These are phyloP conservation scores for Cyclopterus lumpus DNA, from an alignment of 2,797 vertebrate genomes.

Conservation along the genomic window DNA sequence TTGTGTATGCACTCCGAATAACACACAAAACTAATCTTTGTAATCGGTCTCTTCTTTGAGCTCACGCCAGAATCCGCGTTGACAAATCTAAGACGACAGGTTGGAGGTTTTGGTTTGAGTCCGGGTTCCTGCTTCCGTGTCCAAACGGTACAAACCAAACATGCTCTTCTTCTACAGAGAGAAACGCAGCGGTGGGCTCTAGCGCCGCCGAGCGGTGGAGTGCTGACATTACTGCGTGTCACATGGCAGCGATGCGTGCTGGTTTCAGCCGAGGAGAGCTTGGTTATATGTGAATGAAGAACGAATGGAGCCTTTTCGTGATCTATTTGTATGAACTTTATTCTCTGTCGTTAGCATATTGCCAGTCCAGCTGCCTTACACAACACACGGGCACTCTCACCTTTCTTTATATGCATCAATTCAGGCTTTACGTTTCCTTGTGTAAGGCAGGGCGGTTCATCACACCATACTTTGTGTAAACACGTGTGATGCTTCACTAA, in stretches of 20 bases:
- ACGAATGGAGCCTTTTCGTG: background rate
- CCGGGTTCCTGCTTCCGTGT: slow-evolving; percentile 56
- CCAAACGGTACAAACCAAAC: background rate
- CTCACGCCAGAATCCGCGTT: background rate
- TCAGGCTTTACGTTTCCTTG: background rate
- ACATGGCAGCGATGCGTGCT: background rate
- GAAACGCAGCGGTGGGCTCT: rapidly evolving
- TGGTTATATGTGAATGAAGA: background rate
- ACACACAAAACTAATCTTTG: background rate
- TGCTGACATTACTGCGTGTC: rapidly evolving
- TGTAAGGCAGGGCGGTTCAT: background rate
- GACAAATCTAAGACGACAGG: slow-evolving; percentile 10
- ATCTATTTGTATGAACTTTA: background rate
- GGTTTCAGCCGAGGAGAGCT: background rate
- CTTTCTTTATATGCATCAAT: background rate
- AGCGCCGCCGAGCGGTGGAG: slow-evolving; percentile 4
- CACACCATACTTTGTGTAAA: background rate
- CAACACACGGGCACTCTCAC: background rate
- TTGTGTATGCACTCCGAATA: background rate
- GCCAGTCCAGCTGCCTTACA: background rate
- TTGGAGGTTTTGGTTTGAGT: slow-evolving; percentile 1
- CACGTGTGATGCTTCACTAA: background rate
- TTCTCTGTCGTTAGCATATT: background rate
- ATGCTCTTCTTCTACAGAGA: slow-evolving; percentile 43
- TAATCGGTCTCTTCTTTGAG: background rate